phyloP scores from a whole-genome alignment of 2,797 vertebrate species.

The Semaprochilodus insignis region DNA sequence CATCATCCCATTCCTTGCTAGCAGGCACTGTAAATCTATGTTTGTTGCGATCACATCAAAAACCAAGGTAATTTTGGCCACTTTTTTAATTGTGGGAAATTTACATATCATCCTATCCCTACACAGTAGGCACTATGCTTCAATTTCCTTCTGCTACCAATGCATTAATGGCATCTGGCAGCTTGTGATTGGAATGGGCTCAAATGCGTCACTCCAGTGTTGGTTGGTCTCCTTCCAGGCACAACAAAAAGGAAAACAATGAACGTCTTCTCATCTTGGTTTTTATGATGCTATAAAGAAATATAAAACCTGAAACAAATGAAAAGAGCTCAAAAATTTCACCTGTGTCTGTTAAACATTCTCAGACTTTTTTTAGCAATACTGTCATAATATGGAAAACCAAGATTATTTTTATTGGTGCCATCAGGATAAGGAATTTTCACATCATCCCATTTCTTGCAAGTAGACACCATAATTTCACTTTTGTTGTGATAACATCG shows the following conservation, averaged over 20 bases:
- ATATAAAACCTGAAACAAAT: too few species aligned
- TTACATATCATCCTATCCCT: neutral
- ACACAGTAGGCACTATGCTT: neutral
- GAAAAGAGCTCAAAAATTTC: too few species aligned
- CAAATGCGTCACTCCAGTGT: slow-evolving; percentile 30
- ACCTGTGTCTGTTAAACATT: too few species aligned
- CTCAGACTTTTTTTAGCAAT: too few species aligned
- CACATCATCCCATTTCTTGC: neutral
- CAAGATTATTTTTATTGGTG: neutral
- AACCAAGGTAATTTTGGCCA: neutral
- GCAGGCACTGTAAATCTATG: neutral
- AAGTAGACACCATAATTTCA: neutral
- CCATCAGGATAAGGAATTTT: neutral
- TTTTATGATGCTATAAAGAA: too few species aligned
- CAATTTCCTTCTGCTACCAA: slow-evolving; percentile 24
- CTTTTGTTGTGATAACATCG: neutral
- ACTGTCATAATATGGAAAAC: neutral
- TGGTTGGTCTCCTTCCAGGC: slow-evolving; percentile 56
- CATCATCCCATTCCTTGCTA: neutral
- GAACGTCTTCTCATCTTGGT: slow-evolving; percentile 54
- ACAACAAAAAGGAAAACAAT: slow-evolving; percentile 52
- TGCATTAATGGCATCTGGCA: slow-evolving; percentile 43
- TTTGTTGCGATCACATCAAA: neutral
- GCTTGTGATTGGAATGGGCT: slow-evolving; percentile 59
- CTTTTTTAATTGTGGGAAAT: neutral